Evolutionary conservation across 2,113 vertebrate species (phyloP).

Genomic region (Copsychus sechellarum): DNA sequence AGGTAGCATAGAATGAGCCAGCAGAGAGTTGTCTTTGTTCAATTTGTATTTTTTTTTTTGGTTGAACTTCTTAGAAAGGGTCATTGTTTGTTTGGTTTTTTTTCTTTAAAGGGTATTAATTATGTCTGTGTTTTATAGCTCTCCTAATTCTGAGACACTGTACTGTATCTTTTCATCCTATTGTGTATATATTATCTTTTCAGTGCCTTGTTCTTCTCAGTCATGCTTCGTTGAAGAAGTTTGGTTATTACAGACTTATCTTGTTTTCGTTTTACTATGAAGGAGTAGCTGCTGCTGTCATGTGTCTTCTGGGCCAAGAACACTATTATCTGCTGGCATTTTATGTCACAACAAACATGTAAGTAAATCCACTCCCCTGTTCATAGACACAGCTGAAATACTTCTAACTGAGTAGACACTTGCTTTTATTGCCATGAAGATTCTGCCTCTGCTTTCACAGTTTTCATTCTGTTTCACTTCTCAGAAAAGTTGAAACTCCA

Average conservation of each 20-base stretch:
- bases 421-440: neutral
- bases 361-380: constrained; percentile 60
- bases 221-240: constrained; percentile 75
- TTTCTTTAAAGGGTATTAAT: neutral
- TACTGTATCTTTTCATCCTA: neutral
- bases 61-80: neutral
- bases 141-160: neutral
- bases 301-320: constrained; percentile 81
- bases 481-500: neutral
- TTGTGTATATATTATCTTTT: constrained; percentile 18
- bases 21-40: neutral
- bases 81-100: neutral
- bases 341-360: constrained; percentile 87
- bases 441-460: neutral
- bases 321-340: constrained; percentile 82
- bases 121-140: neutral
- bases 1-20: neutral
- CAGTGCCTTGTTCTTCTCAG: constrained; percentile 86
- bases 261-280: constrained; percentile 86
- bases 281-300: constrained; percentile 73
- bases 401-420: neutral
- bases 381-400: neutral
- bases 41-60: neutral
- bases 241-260: constrained; percentile 89
- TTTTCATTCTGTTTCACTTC: neutral